Percentiles rank a stretch among this genome's conserved stretches.
Evolutionary conservation across 1,140 invertebrate species (phyloP).

Genomic region (Drosophila eugracilis): DNA sequence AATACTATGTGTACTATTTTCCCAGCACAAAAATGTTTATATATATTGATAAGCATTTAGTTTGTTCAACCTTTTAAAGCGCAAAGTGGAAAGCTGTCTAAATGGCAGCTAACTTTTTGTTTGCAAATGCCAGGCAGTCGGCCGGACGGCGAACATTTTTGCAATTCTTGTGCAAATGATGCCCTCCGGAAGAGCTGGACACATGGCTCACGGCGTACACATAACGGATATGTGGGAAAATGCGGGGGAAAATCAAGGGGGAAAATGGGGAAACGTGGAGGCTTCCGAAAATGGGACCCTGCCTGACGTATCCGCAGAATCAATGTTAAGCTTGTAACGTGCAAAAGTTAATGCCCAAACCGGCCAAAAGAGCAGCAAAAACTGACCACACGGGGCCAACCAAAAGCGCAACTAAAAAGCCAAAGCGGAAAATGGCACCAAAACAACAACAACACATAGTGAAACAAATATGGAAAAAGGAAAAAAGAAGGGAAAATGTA

Average conservation of each 20-base stretch:
- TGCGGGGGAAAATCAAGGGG: constrained; percentile 3
- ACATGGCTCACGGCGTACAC: constrained; percentile 64
- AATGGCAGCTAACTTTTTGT: constrained; percentile 67
- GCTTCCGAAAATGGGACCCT: constrained; percentile 2
- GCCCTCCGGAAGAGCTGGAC: constrained; percentile 70
- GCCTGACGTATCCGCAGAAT: constrained; percentile 62
- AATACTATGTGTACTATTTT: too few relatives aligned
- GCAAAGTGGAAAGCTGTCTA: constrained; percentile 28
- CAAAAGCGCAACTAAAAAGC: constrained; percentile 46
- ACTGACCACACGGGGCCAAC: constrained; percentile 42
- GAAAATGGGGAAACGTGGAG: constrained; percentile 21
- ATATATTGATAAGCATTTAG: too few relatives aligned
- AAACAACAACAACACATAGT: constrained; percentile 7
- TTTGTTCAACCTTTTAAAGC: constrained; percentile 55
- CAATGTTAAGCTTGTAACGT: constrained; percentile 76
- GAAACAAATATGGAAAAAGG: constrained; percentile 2
- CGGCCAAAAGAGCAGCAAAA: constrained; percentile 30
- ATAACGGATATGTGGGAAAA: constrained; percentile 4
- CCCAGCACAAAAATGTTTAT: too few relatives aligned
- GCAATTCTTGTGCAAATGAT: constrained; percentile 80
- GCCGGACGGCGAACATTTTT: constrained; percentile 56
- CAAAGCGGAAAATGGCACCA: constrained; percentile 50
- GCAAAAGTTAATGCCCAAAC: constrained; percentile 69
- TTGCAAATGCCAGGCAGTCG: constrained; percentile 26
- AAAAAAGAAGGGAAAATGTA: not conserved